Conservation (phyloP, 2,113 vertebrate species). For the Rhinogobius similis region DNA sequence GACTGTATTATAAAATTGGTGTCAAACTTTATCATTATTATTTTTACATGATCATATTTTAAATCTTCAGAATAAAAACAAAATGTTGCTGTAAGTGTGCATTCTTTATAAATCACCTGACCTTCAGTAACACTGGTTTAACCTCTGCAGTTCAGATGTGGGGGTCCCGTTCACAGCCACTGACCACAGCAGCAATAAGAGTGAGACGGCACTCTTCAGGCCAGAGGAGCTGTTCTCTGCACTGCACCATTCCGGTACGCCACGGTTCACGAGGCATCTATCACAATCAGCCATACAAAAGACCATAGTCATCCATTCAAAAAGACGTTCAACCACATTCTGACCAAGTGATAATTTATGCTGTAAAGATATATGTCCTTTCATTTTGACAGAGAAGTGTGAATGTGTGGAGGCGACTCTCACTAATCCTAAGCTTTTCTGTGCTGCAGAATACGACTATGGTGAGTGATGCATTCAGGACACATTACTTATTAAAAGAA, state of each 20-base stretch:
- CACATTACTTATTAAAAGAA: background rate
- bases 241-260: conserved; percentile 90
- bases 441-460: conserved; percentile 89
- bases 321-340: background rate
- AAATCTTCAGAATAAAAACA: background rate
- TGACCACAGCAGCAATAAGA: conserved; percentile 73
- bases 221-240: conserved; percentile 94
- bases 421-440: conserved; percentile 87
- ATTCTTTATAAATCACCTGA: background rate
- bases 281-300: conserved; percentile 12
- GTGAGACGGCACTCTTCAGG: conserved; percentile 81
- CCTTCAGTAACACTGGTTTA: conserved; percentile 23
- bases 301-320: background rate
- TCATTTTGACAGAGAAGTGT: conserved; percentile 85
- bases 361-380: background rate
- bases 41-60: background rate
- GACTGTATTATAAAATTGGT: too few species aligned
- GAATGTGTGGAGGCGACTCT: conserved; percentile 89
- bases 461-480: conserved; percentile 73
- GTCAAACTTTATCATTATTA: background rate
- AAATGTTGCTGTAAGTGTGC: background rate
- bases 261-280: conserved; percentile 51
- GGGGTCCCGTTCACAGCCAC: conserved; percentile 54
- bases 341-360: background rate
- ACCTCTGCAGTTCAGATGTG: conserved; percentile 61